phyloP scores from a whole-genome alignment of 2,113 vertebrate species.

The Heloderma charlesbogerti region DNA sequence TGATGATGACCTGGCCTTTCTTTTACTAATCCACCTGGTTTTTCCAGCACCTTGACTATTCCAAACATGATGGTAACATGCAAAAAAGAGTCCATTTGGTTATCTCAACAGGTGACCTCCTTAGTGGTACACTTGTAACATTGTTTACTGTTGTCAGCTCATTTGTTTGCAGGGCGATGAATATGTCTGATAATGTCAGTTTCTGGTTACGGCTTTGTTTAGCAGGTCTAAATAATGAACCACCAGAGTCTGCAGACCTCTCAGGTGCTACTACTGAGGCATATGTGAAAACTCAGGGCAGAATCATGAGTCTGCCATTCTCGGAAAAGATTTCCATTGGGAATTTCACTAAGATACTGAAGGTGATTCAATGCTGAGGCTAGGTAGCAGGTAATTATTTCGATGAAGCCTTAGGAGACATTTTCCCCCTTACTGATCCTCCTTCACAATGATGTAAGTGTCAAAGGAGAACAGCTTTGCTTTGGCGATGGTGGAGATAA shows the following conservation, averaged over 20 bases:
- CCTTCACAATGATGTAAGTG: not conserved
- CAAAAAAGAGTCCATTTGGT: not conserved
- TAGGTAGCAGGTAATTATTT: not conserved
- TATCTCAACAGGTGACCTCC: not conserved
- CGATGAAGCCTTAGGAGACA: not conserved
- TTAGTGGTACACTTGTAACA: not conserved
- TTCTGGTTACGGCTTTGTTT: not conserved
- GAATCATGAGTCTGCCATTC: not conserved
- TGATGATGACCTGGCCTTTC: not conserved
- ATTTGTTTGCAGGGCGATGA: not conserved
- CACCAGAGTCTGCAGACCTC: not conserved
- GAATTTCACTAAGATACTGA: not conserved
- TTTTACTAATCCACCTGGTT: not conserved
- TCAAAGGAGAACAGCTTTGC: too few species aligned
- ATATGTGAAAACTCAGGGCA: not conserved
- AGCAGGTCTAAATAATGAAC: slow-evolving; percentile 44
- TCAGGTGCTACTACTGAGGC: not conserved
- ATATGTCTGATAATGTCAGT: not conserved
- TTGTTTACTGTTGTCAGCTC: not conserved
- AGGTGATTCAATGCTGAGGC: not conserved
- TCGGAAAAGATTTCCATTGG: not conserved
- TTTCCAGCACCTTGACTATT: not conserved
- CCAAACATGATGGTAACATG: not conserved
- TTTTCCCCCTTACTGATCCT: not conserved
- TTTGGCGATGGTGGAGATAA: too few species aligned